These are phyloP conservation scores for Myotis vivesi DNA, from an alignment of 2,797 vertebrate species.

Conservation along the genomic window DNA sequence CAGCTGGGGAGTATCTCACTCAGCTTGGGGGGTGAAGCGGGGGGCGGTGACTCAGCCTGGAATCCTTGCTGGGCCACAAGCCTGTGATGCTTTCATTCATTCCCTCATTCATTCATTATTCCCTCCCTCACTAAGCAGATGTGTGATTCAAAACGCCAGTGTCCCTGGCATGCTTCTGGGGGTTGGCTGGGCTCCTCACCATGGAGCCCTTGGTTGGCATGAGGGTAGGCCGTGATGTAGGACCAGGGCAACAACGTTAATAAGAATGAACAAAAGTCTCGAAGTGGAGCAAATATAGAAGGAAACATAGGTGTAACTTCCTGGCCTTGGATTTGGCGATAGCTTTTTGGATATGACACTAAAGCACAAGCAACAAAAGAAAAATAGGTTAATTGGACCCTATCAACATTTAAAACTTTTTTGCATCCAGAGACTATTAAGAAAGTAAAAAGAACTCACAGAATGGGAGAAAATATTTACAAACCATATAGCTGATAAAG, in stretches of 20 bases:
- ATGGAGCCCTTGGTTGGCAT: rapidly evolving
- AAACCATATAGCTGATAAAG: background rate
- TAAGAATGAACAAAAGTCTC: background rate
- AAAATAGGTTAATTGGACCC: background rate
- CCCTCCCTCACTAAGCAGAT: background rate
- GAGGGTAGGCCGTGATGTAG: background rate
- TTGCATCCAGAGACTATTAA: background rate
- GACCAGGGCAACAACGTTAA: background rate
- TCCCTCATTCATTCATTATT: background rate
- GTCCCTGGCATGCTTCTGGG: background rate
- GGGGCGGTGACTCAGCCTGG: conserved; percentile 29
- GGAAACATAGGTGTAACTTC: background rate
- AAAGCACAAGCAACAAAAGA: background rate
- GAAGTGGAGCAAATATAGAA: background rate
- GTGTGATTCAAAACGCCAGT: background rate
- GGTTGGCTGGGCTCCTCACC: background rate
- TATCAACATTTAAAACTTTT: background rate
- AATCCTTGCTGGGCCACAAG: background rate
- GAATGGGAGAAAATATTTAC: background rate
- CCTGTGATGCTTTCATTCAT: conserved; percentile 15
- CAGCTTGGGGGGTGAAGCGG: background rate
- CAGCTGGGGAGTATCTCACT: conserved; percentile 54
- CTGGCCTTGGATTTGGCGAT: background rate
- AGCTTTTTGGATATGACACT: background rate
- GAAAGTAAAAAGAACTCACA: background rate